These are phyloP conservation scores for Centroberyx gerrardi DNA, from an alignment of 2,797 vertebrate species.

Conservation along the genomic window DNA sequence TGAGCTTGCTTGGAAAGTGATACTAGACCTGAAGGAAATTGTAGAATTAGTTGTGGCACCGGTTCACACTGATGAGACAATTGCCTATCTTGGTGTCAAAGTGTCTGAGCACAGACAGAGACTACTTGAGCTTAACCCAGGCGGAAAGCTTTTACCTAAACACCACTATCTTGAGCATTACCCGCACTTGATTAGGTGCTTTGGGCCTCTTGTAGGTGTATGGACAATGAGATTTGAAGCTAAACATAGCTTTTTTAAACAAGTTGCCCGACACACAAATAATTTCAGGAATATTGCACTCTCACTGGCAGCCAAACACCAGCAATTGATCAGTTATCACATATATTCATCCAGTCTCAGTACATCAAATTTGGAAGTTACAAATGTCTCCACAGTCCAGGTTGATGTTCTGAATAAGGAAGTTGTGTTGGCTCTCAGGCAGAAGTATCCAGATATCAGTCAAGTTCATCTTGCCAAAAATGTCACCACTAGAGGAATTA, in stretches of 20 bases:
- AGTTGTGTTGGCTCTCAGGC: slow-evolving; percentile 53
- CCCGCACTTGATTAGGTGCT: background rate
- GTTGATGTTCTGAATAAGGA: slow-evolving; percentile 58
- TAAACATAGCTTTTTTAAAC: background rate
- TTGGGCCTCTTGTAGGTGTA: background rate
- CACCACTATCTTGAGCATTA: background rate
- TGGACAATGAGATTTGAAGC: background rate
- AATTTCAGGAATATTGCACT: slow-evolving; percentile 12
- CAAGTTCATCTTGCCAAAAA: slow-evolving; percentile 55
- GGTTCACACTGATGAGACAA: background rate
- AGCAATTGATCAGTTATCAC: slow-evolving; percentile 49
- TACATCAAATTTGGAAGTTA: slow-evolving; percentile 50
- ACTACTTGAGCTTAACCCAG: background rate
- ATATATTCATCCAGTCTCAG: slow-evolving; percentile 46
- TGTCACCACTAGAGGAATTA: slow-evolving; percentile 46
- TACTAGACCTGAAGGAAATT: too few species aligned
- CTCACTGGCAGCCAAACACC: slow-evolving; percentile 37
- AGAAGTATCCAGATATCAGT: slow-evolving; percentile 55
- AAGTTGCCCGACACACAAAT: slow-evolving; percentile 7
- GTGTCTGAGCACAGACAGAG: slow-evolving; percentile 3
- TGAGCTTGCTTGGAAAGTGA: too few species aligned
- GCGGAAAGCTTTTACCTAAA: background rate
- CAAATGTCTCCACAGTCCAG: slow-evolving; percentile 48
- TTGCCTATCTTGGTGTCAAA: slow-evolving; percentile 6
- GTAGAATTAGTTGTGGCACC: too few species aligned